Percentiles rank a stretch among this genome's conserved stretches.
Conservation (phyloP, 2,797 vertebrate species). For the Pelochelys cantorii region DNA sequence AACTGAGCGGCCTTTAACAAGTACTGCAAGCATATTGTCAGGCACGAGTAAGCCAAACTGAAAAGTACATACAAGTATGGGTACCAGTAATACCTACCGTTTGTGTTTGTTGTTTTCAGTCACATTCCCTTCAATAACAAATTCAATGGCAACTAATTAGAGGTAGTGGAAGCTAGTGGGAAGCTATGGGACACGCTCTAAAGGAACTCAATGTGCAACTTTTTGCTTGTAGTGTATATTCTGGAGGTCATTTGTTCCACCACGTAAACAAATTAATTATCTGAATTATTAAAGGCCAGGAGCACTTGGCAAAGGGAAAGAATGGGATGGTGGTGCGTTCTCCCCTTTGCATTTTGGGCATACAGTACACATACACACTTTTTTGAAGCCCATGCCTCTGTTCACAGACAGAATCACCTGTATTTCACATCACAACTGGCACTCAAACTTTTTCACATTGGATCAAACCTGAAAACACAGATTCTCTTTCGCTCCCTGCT, state of each 20-base stretch:
- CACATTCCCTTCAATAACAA: slow-evolving; percentile 41
- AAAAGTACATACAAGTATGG: neutral
- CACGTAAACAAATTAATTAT: neutral
- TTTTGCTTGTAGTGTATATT: neutral
- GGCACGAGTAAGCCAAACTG: slow-evolving; percentile 19
- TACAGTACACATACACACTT: accelerated
- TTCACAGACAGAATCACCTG: neutral
- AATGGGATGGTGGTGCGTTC: accelerated
- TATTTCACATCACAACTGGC: neutral
- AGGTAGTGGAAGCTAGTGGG: neutral
- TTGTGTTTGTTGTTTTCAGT: slow-evolving; percentile 31
- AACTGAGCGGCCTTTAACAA: slow-evolving; percentile 53
- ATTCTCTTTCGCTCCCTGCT: neutral
- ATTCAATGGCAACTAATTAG: slow-evolving; percentile 57
- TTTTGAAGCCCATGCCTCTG: neutral
- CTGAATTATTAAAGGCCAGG: neutral
- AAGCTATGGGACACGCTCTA: neutral
- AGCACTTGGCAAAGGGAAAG: neutral
- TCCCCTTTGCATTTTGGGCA: neutral
- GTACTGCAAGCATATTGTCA: slow-evolving; percentile 39
- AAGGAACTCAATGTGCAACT: slow-evolving; percentile 22
- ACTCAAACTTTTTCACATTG: neutral
- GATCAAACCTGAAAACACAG: slow-evolving; percentile 26
- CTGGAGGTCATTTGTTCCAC: too few relatives aligned
- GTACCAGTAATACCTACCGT: neutral